phyloP scores from a whole-genome alignment of 2,797 vertebrate species.

The Myotis findleyi region DNA sequence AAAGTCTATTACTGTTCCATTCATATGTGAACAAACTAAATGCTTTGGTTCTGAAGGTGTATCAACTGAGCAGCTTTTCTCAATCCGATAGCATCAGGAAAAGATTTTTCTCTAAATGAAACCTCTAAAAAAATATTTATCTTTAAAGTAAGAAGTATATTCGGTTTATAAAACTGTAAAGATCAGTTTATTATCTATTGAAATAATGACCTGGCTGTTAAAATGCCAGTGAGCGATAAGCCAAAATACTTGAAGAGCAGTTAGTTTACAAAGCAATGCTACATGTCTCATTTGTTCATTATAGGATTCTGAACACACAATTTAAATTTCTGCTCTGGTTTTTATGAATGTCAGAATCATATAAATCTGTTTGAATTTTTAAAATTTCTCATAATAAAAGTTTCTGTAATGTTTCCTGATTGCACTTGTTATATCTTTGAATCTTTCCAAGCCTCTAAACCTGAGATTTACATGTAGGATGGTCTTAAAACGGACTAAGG shows the following conservation, averaged over 20 bases:
- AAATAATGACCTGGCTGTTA: background rate
- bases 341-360: background rate
- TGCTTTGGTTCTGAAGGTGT: background rate
- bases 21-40: background rate
- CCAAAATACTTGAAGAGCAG: background rate
- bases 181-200: conserved; percentile 8
- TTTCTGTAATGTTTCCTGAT: background rate
- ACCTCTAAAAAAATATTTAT: background rate
- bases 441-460: background rate
- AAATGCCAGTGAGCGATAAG: background rate
- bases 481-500: background rate
- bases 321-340: background rate
- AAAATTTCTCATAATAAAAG: background rate
- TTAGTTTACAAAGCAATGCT: background rate
- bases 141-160: conserved; percentile 42
- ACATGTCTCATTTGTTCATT: background rate
- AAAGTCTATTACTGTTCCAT: background rate
- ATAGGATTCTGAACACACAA: background rate
- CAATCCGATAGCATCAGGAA: background rate
- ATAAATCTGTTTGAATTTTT: conserved; percentile 17
- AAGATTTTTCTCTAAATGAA: conserved; percentile 11
- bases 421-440: background rate
- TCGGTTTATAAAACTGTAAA: background rate
- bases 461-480: background rate
- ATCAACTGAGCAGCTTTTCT: background rate